Evolutionary conservation across 2,113 vertebrate genomes (phyloP).

Genomic region (Thunnus thynnus): DNA sequence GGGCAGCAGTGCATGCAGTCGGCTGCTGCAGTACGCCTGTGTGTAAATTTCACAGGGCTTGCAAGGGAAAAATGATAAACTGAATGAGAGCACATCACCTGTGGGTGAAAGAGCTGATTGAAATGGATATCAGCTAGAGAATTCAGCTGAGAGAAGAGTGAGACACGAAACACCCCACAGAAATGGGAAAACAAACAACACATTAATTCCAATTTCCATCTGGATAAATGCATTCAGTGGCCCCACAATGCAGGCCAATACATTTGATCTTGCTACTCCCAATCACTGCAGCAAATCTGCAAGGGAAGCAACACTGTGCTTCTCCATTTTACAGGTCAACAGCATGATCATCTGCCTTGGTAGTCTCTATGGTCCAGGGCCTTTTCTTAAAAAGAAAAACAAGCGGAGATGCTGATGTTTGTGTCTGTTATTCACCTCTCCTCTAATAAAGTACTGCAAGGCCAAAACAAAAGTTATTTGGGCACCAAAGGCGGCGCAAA

Average conservation of each 20-base stretch:
- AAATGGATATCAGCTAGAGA: conserved; percentile 67
- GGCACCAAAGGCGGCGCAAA: conserved; percentile 25
- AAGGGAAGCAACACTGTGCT: conserved; percentile 57
- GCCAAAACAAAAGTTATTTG: conserved; percentile 72
- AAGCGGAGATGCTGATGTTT: not conserved
- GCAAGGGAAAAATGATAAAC: conserved; percentile 36
- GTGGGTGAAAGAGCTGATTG: conserved; percentile 70
- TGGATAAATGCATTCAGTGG: conserved; percentile 51
- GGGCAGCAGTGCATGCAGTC: conserved; percentile 70
- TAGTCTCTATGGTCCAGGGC: conserved; percentile 53
- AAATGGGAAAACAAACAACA: conserved; percentile 61
- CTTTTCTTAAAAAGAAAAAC: conserved; percentile 2
- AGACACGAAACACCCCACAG: conserved; percentile 36
- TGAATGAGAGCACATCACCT: conserved; percentile 64
- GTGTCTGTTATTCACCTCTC: conserved; percentile 31
- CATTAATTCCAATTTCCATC: conserved; percentile 68
- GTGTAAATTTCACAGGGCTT: conserved; percentile 52
- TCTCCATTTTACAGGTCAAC: conserved; percentile 65
- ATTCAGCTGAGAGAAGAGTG: conserved; percentile 36
- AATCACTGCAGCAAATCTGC: conserved; percentile 76
- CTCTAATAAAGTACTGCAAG: conserved; percentile 43
- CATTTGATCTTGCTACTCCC: conserved; percentile 53
- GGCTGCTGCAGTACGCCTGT: conserved; percentile 65
- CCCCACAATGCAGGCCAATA: conserved; percentile 45
- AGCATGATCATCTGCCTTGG: conserved; percentile 42